Conservation (phyloP, 2,888 invertebrate genomes). For the Gortyna flavago region DNA sequence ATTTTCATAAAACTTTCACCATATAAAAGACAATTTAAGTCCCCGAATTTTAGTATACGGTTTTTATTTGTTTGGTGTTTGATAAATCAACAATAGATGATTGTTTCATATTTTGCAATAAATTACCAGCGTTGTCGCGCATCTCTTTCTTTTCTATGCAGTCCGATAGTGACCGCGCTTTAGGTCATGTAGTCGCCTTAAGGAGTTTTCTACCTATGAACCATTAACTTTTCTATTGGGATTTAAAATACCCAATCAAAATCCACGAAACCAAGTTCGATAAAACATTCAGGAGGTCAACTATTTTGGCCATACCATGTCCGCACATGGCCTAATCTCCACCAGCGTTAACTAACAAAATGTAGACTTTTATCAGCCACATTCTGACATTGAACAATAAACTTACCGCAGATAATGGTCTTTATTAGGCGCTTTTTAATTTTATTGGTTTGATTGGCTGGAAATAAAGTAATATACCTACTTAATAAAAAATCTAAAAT, state of each 20-base stretch:
- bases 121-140: too few species aligned
- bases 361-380: neutral
- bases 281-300: neutral
- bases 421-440: neutral
- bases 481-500: neutral
- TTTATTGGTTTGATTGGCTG: neutral
- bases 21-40: too few species aligned
- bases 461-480: neutral
- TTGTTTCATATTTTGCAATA: too few species aligned
- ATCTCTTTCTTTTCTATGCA: too few species aligned
- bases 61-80: too few species aligned
- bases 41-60: too few species aligned
- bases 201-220: constrained; percentile 1
- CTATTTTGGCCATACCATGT: neutral
- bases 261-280: neutral
- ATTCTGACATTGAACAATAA: neutral
- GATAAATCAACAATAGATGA: too few species aligned
- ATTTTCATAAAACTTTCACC: too few species aligned
- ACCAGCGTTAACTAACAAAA: neutral
- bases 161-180: too few species aligned
- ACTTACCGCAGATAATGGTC: neutral
- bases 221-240: neutral
- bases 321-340: neutral
- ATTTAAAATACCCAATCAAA: neutral
- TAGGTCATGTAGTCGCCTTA: too few species aligned